Evolutionary conservation across 2,888 invertebrate genomes (phyloP).

Genomic region (Ecdyonurus torrentis): DNA sequence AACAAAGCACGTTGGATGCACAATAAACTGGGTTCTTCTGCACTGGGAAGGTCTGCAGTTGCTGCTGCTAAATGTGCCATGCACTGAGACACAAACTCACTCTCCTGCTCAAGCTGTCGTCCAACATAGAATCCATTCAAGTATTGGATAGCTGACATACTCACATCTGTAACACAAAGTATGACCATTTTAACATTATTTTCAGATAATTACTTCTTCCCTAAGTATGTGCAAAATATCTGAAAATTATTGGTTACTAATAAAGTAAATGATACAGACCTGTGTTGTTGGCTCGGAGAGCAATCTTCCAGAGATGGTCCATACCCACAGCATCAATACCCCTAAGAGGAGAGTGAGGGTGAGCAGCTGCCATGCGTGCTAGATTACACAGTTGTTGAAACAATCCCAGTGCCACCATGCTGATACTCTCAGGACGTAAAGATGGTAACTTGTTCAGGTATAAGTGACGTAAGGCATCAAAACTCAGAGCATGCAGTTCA

Average conservation of each 20-base stretch:
- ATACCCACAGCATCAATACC: slow-evolving; percentile 58
- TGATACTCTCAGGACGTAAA: slow-evolving; percentile 72
- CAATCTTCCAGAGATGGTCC: slow-evolving; percentile 91
- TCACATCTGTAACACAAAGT: slow-evolving; percentile 45
- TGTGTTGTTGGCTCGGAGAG: slow-evolving; percentile 73
- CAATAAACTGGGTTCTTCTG: slow-evolving; percentile 66
- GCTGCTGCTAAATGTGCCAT: slow-evolving; percentile 82
- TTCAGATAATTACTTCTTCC: too few relatives aligned
- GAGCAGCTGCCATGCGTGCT: slow-evolving; percentile 57
- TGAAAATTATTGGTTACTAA: too few relatives aligned
- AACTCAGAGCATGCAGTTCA: slow-evolving; percentile 58
- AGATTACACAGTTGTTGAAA: slow-evolving; percentile 84
- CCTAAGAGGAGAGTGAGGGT: slow-evolving; percentile 34
- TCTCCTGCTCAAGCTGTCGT: slow-evolving; percentile 75
- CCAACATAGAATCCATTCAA: slow-evolving; percentile 90
- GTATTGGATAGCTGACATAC: slow-evolving; percentile 87
- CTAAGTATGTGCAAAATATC: too few relatives aligned
- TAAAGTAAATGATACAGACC: too few relatives aligned
- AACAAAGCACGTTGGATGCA: slow-evolving; percentile 81
- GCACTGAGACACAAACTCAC: slow-evolving; percentile 83
- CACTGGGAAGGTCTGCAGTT: slow-evolving; percentile 43
- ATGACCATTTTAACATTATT: too few relatives aligned
- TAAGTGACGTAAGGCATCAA: slow-evolving; percentile 72
- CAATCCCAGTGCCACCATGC: slow-evolving; percentile 77
- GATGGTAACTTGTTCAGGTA: slow-evolving; percentile 81